A percentile compares a stretch with the other conserved stretches of the same genome.
Conservation (phyloP, 2,888 invertebrate species). For the Habrosyne pyritoides region DNA sequence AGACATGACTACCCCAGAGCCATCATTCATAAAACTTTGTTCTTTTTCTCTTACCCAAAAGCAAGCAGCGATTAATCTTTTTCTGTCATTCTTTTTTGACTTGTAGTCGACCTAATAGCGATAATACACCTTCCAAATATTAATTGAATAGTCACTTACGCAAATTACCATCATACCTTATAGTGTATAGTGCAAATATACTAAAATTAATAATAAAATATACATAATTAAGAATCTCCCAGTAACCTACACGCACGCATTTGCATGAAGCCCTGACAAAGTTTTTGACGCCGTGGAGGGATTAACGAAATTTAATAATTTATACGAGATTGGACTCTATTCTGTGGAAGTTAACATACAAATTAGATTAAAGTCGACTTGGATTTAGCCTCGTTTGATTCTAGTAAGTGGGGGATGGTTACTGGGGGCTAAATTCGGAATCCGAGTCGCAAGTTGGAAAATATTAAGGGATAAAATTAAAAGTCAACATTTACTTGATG, state of each 20-base stretch:
- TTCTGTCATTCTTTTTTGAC: no score
- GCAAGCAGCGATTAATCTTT: no score
- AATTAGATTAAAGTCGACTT: conserved; percentile 21
- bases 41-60: no score
- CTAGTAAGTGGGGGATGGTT: not conserved
- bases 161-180: conserved; percentile 31
- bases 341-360: conserved; percentile 23
- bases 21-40: no score
- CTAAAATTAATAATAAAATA: conserved; percentile 56
- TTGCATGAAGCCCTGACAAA: conserved; percentile 34
- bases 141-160: conserved; percentile 21
- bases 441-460: not conserved
- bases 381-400: conserved; percentile 5
- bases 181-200: conserved; percentile 48
- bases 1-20: no score
- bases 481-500: conserved; percentile 1
- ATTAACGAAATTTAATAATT: conserved; percentile 20
- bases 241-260: conserved; percentile 33
- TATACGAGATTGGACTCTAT: conserved; percentile 28
- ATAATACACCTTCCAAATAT: not conserved
- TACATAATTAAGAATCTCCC: conserved; percentile 47
- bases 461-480: conserved; percentile 2
- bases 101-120: no score
- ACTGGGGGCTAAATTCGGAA: not conserved
- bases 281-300: conserved; percentile 27